These are phyloP conservation scores for Caenorhabditis latens DNA, from an alignment of 1,140 invertebrate genomes.

Conservation along the genomic window DNA sequence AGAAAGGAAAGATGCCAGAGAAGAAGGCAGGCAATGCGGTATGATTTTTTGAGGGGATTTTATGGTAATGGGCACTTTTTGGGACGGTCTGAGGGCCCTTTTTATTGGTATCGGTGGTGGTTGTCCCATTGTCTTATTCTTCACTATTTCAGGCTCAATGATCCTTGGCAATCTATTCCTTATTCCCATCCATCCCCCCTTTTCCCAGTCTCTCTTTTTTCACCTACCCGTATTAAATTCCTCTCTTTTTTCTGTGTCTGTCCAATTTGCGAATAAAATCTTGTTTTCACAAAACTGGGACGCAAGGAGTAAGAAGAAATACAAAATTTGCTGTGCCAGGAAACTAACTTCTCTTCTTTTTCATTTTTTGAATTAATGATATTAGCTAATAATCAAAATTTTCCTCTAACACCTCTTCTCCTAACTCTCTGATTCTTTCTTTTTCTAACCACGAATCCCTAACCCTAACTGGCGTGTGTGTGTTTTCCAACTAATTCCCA, in stretches of 20 bases:
- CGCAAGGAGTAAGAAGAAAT: neutral
- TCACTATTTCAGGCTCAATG: no score
- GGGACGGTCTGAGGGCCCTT: no score
- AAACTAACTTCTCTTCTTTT: neutral
- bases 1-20: constrained; percentile 76
- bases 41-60: neutral
- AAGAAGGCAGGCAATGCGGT: constrained; percentile 67
- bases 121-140: neutral
- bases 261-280: constrained; percentile 3
- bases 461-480: constrained; percentile 22
- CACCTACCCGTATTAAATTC: neutral
- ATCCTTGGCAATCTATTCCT: no score
- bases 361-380: constrained; percentile 5
- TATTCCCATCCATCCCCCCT: neutral
- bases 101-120: neutral
- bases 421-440: neutral
- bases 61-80: no score
- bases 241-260: constrained; percentile 3
- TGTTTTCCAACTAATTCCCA: neutral
- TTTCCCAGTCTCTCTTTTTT: neutral
- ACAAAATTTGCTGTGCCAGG: constrained; percentile 28
- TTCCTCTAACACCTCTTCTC: no score
- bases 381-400: no score
- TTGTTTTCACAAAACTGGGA: neutral
- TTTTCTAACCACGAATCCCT: neutral